These are phyloP conservation scores for Schizopygopsis malacanthus DNA, from an alignment of 2,797 vertebrate species.

Conservation along the genomic window DNA sequence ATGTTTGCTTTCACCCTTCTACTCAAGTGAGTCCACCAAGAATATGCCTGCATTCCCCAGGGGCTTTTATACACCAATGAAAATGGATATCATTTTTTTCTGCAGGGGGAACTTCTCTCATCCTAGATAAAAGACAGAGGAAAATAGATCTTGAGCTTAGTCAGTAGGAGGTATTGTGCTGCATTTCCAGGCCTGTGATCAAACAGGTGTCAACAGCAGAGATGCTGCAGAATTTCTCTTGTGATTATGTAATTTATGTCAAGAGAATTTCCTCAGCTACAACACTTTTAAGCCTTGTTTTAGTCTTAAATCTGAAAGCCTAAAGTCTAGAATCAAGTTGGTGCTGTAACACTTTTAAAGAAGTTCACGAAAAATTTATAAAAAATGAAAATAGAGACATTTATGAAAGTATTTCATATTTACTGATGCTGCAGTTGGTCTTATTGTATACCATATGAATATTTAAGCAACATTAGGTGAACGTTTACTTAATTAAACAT, in stretches of 20 bases:
- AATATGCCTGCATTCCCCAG: not conserved
- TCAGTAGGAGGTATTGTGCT: slow-evolving; percentile 33
- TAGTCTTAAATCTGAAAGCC: not conserved
- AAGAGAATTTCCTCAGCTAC: slow-evolving; percentile 9
- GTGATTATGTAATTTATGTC: slow-evolving; percentile 25
- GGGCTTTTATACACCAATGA: slow-evolving; percentile 3
- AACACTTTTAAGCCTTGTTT: not conserved
- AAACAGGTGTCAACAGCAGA: slow-evolving; percentile 42
- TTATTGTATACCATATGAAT: not conserved
- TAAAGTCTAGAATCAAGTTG: not conserved
- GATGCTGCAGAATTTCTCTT: slow-evolving; percentile 42
- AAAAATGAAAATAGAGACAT: not conserved
- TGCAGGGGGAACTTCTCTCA: slow-evolving; percentile 13
- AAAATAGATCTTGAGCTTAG: slow-evolving; percentile 26
- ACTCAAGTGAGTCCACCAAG: slow-evolving; percentile 26
- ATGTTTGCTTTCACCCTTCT: slow-evolving; percentile 12
- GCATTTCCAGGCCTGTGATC: slow-evolving; percentile 32
- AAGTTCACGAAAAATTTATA: not conserved
- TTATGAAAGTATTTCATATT: not conserved
- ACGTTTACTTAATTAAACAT: not conserved
- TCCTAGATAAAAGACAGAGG: slow-evolving; percentile 31
- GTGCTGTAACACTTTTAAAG: not conserved
- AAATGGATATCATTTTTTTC: slow-evolving; percentile 32
- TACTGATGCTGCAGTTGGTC: not conserved
- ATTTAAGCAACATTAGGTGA: not conserved